Percentiles rank a stretch among this genome's conserved stretches.
Evolutionary conservation across 2,113 vertebrate genomes (phyloP).

Genomic region (Hippocampus abdominalis): DNA sequence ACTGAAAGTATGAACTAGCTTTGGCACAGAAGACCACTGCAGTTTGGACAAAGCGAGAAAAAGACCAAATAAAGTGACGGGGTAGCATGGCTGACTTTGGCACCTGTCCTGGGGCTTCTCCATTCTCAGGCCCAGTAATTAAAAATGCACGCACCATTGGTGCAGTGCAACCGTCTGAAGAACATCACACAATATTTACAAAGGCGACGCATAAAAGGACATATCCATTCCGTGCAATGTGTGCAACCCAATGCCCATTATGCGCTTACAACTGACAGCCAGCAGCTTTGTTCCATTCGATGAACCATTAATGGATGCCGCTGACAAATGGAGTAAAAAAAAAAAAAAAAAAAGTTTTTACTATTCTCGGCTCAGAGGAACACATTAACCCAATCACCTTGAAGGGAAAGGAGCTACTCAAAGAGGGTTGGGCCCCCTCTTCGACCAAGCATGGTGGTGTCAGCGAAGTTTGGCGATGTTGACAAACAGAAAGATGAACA

Average conservation of each 20-base stretch:
- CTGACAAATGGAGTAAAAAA: conserved; percentile 31
- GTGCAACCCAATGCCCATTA: conserved; percentile 15
- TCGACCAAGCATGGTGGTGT: conserved; percentile 47
- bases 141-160: conserved; percentile 71
- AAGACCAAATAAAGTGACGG: no score
- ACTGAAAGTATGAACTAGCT: no score
- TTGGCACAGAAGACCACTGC: no score
- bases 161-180: conserved; percentile 29
- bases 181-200: conserved; percentile 40
- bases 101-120: conserved; percentile 46
- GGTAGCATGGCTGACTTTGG: conserved; percentile 18
- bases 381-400: conserved; percentile 52
- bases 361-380: conserved; percentile 35
- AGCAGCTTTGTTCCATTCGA: conserved; percentile 28
- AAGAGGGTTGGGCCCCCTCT: conserved; percentile 23
- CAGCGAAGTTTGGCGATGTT: conserved; percentile 65
- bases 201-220: conserved; percentile 26
- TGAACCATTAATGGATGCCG: conserved; percentile 46
- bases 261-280: conserved; percentile 12
- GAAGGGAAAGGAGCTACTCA: conserved; percentile 42
- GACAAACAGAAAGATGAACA: conserved; percentile 52
- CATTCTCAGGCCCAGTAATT: conserved; percentile 62
- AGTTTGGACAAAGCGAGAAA: no score
- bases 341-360: conserved; percentile 31
- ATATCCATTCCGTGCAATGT: conserved; percentile 6